Base-by-base conservation (phyloP, 92 coral and sea anemone genomes). In the Porites lobata region DNA sequence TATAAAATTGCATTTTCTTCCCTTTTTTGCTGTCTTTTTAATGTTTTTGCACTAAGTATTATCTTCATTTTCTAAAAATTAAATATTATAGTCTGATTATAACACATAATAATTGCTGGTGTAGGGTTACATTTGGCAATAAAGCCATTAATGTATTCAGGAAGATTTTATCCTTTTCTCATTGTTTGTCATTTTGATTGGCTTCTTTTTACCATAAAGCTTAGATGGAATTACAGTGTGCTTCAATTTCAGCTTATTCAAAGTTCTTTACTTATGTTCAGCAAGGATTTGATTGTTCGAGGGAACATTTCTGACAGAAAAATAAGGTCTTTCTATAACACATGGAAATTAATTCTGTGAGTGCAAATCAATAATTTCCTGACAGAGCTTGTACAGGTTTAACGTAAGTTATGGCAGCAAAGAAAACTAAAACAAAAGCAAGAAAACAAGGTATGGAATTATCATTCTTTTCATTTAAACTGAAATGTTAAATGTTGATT, bases 121-220 rank as follows among this genome's bases (percentile, higher is more conserved):
- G 75, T 12, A 21, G 52, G 57, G 29, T 59, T 81, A 15, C 47
- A 38, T 21, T 63, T 21, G 74, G 64, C n/a, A 24, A 14, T 74
- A 50, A 38, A 73, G 51, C 75, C 29, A 84, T 84, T 84, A 65
- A 84, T 73, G 47, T 38, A 83, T 74, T 62, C 24, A 8, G 29
- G 63, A 24, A 63, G 69, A 62, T 26, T 84, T 50, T 73, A 65
- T 74, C 64, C 72, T 47, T 64, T 57, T 24, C 57, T 19, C 65
- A 84, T 50, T 56, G 70, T 77, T 75, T 65, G 50, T 62, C 64
- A 22, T 84, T 61, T 62, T 29, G 57, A 21, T 62, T 72, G 69
- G 67, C 65, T 56, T 69, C 59, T 18, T 69, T 59, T 69, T 69
- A 75, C 63, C 78, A 75, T 82, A 69, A 52, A 57, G 78, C 86